Conservation (phyloP, 2,797 vertebrate species). For the Chelmon rostratus region DNA sequence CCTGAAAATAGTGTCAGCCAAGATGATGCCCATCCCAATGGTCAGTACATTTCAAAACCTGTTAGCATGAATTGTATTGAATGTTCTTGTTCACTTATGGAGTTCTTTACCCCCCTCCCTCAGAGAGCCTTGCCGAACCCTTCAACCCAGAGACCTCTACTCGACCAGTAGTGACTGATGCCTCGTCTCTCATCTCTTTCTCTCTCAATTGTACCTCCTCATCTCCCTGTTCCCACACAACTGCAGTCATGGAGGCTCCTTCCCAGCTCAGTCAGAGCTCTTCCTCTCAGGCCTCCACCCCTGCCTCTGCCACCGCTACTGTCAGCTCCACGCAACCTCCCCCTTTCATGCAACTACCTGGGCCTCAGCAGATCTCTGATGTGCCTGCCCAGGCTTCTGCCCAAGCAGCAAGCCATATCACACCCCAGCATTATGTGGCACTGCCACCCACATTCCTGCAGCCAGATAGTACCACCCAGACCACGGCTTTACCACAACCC, state of each 20-base stretch:
- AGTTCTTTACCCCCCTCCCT: conserved; percentile 15
- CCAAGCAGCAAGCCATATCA: conserved; percentile 88
- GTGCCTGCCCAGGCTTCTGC: conserved; percentile 79
- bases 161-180: conserved; percentile 81
- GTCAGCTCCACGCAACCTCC: conserved; percentile 80
- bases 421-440: conserved; percentile 87
- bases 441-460: conserved; percentile 89
- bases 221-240: conserved; percentile 86
- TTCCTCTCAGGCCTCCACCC: conserved; percentile 77
- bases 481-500: conserved; percentile 82
- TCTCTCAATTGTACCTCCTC: conserved; percentile 86
- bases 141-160: conserved; percentile 87
- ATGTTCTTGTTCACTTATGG: conserved; percentile 12
- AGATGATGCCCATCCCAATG: conserved; percentile 90
- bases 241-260: conserved; percentile 82
- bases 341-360: conserved; percentile 81
- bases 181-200: conserved; percentile 86
- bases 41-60: conserved; percentile 73
- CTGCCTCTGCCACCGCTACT: conserved; percentile 75
- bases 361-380: conserved; percentile 88
- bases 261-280: conserved; percentile 77
- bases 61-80: neutral
- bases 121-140: conserved; percentile 89
- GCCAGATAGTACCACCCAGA: conserved; percentile 77
- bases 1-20: conserved; percentile 91